Base-by-base conservation (phyloP, 2,888 invertebrate genomes). In the Harpalus rufipes region DNA sequence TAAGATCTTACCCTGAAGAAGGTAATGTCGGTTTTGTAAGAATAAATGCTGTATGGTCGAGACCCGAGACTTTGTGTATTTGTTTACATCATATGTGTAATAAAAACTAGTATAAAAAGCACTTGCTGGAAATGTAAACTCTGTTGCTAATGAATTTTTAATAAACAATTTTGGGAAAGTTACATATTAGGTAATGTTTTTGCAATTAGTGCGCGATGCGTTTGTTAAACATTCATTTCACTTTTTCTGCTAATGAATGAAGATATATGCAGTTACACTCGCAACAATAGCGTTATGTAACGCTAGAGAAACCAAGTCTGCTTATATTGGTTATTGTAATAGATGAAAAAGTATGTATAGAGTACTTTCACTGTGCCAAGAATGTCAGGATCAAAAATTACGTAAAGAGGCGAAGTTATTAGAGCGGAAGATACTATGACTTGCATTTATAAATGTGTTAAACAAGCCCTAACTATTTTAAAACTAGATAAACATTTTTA, bases 301-400 rank as follows among this genome's bases (percentile, higher is more conserved):
- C 12, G 44, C 8, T 51, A 51, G 44, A 51, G 44, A 51, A 51
- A 51, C 44, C 44, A 51, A 51, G 10, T 51, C 44, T 12, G 44
- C 44, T 51, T 51, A 51, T 51, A 51, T 51, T 51, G 44, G 44
- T 51, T 51, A 51, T 51, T 51, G 44, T 51, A 51, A 51, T 51
- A 51, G 44, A 51, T 51, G 44, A 51, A 51, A 51, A 51, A 51
- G 44, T 51, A 8, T 51, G 12, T 51, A 10, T 51, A 51, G 44
- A 51, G 1, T 51, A 51, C 44, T 51, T 51, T 51, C 44, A 51
- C 44, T 51, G 10, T 12, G 8, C 10, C 63, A 61, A 80, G 80
- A 80, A 80, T 80, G 80, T 80, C 80, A 80, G 61, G 80, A 80
- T 80, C 80, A 80, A 80, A 80, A 80, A 80, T 80, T 59, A 80